phyloP scores from a whole-genome alignment of 2,797 vertebrate genomes.

The Epinephelus awoara region DNA sequence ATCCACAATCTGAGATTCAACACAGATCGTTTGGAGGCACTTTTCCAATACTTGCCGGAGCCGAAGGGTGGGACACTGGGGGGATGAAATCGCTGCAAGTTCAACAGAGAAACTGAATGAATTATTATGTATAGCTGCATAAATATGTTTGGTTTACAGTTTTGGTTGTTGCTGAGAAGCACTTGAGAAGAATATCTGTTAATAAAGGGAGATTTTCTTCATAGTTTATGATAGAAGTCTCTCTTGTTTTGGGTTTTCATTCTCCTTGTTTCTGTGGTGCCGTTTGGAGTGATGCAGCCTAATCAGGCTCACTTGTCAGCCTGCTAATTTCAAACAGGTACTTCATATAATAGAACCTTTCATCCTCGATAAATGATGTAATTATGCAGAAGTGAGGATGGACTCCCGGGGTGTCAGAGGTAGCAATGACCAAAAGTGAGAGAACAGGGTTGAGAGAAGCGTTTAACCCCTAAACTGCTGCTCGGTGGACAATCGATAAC shows the following conservation, averaged over 20 bases:
- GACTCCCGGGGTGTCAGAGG: neutral
- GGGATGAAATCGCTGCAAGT: neutral
- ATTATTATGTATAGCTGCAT: neutral
- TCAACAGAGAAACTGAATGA: neutral
- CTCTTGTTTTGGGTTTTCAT: neutral
- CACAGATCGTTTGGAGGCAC: constrained; percentile 24
- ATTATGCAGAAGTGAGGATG: constrained; percentile 2
- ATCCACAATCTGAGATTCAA: constrained; percentile 19
- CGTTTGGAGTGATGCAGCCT: neutral
- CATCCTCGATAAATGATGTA: neutral
- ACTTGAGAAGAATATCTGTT: neutral
- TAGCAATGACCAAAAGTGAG: neutral
- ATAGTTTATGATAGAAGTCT: neutral
- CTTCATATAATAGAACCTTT: neutral
- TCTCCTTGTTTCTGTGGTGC: neutral
- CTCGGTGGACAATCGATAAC: neutral
- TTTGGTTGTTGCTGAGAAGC: neutral
- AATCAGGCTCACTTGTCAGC: neutral
- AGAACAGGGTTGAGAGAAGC: neutral
- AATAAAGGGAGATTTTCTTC: neutral
- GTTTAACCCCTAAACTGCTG: neutral
- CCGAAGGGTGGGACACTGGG: constrained; percentile 17
- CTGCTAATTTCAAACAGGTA: neutral
- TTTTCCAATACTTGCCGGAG: constrained; percentile 46
- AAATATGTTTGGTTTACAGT: neutral